A percentile compares a stretch with the other conserved stretches of the same genome.
Evolutionary conservation across 2,113 vertebrate genomes (phyloP).

Genomic region (Vulpes lagopus): DNA sequence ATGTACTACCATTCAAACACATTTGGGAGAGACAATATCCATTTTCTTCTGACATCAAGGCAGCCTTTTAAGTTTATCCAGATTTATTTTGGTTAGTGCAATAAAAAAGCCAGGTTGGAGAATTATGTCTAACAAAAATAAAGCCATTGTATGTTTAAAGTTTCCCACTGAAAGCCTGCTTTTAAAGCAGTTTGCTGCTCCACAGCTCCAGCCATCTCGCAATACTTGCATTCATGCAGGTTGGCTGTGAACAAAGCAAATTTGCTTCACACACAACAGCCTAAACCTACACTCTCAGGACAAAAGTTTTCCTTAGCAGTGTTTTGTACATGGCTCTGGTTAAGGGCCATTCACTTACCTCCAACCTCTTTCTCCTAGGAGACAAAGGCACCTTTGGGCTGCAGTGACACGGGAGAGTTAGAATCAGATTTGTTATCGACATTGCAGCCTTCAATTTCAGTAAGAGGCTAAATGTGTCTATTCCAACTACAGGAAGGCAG

Average conservation of each 20-base stretch:
- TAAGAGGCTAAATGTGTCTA: constrained; percentile 73
- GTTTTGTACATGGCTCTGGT: constrained; percentile 70
- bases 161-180: constrained; percentile 68
- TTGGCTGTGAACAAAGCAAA: constrained; percentile 73
- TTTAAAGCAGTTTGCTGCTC: constrained; percentile 54
- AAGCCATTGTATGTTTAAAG: constrained; percentile 60
- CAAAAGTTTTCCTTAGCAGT: constrained; percentile 77
- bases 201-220: constrained; percentile 9
- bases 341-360: constrained; percentile 75
- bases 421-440: constrained; percentile 81
- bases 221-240: constrained; percentile 58
- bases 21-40: constrained; percentile 31
- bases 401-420: constrained; percentile 74
- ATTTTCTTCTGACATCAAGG: constrained; percentile 73
- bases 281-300: constrained; percentile 56
- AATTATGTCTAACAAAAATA: constrained; percentile 76
- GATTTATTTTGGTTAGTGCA: constrained; percentile 70
- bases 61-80: constrained; percentile 66
- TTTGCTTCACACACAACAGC: constrained; percentile 50
- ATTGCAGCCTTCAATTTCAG: constrained; percentile 78
- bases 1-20: constrained; percentile 37
- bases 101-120: constrained; percentile 68
- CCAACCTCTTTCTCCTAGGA: constrained; percentile 77
- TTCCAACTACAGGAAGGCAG: constrained; percentile 75
- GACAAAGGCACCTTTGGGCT: constrained; percentile 83